A percentile compares a stretch with the other conserved stretches of the same genome.
Conservation (phyloP, 2,888 invertebrate species). For the Crepidodera aurea region DNA sequence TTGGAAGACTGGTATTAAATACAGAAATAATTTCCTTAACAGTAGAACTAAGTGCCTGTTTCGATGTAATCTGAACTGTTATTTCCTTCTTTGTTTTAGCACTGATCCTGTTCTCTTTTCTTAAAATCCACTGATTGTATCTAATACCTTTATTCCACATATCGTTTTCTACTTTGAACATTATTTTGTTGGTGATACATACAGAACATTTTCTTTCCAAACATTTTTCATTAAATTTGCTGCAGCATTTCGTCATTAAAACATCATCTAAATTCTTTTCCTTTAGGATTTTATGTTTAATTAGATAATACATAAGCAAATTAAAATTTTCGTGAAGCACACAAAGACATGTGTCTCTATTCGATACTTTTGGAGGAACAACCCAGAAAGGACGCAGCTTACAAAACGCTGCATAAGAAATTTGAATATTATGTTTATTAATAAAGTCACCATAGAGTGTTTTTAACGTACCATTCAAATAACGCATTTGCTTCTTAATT, state of each 20-base stretch:
- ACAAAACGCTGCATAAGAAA: slow-evolving; percentile 39
- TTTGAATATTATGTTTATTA: slow-evolving; percentile 38
- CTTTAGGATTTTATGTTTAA: not conserved
- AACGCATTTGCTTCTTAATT: slow-evolving; percentile 42
- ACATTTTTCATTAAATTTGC: not conserved
- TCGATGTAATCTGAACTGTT: not conserved
- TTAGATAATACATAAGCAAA: not conserved
- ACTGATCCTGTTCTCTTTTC: not conserved
- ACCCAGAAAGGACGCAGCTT: slow-evolving; percentile 45
- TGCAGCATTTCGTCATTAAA: not conserved
- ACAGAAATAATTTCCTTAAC: too few relatives aligned
- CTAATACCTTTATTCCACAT: not conserved
- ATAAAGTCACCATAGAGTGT: slow-evolving; percentile 5
- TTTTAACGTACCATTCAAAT: slow-evolving; percentile 13
- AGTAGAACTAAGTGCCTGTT: too few relatives aligned
- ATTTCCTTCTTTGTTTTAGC: not conserved
- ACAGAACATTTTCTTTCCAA: not conserved
- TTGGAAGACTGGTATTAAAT: not conserved
- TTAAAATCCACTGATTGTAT: not conserved
- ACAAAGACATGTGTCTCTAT: slow-evolving; percentile 43
- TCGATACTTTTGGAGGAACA: slow-evolving; percentile 38
- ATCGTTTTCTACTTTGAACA: not conserved
- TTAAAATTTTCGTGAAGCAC: slow-evolving; percentile 33
- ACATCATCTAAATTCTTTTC: not conserved
- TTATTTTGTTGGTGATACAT: too few relatives aligned